Evolutionary conservation across 2,888 invertebrate species (phyloP).

Genomic region (Microchrysa polita): DNA sequence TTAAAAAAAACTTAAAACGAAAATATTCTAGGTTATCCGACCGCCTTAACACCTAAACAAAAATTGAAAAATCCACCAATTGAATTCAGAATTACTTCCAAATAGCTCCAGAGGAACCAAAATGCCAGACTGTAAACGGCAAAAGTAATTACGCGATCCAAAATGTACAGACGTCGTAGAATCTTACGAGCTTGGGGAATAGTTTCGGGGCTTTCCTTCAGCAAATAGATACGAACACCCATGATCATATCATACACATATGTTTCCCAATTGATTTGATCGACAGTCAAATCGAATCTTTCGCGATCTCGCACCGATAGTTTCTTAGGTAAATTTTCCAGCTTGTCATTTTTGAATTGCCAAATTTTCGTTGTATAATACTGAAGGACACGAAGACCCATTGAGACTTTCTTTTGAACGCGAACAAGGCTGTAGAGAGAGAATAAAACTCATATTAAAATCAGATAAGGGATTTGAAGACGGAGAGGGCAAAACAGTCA

Average conservation of each 20-base stretch:
- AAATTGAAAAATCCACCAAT: slow-evolving; percentile 23
- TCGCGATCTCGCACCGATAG: slow-evolving; percentile 69
- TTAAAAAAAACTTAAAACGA: background rate
- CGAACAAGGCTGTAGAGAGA: slow-evolving; percentile 67
- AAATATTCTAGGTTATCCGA: background rate
- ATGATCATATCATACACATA: slow-evolving; percentile 78
- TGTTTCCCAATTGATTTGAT: slow-evolving; percentile 69
- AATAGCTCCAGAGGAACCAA: slow-evolving; percentile 61
- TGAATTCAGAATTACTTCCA: slow-evolving; percentile 52
- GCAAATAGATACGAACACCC: slow-evolving; percentile 84
- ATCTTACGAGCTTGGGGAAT: slow-evolving; percentile 73
- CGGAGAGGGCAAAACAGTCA: too few species aligned
- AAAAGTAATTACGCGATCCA: slow-evolving; percentile 64
- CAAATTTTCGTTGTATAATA: slow-evolving; percentile 84
- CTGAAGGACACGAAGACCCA: slow-evolving; percentile 72
- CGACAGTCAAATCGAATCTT: slow-evolving; percentile 70
- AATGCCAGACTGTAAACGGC: slow-evolving; percentile 57
- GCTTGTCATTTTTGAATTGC: slow-evolving; percentile 76
- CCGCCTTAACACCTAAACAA: slow-evolving; percentile 14
- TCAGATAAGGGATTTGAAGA: slow-evolving; percentile 51
- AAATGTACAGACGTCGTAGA: slow-evolving; percentile 64
- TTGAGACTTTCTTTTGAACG: slow-evolving; percentile 69
- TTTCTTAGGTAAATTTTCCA: slow-evolving; percentile 66
- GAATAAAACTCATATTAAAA: background rate
- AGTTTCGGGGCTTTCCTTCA: slow-evolving; percentile 83